Conservation (phyloP, 2,888 invertebrate species). For the Prosapia bicincta region DNA sequence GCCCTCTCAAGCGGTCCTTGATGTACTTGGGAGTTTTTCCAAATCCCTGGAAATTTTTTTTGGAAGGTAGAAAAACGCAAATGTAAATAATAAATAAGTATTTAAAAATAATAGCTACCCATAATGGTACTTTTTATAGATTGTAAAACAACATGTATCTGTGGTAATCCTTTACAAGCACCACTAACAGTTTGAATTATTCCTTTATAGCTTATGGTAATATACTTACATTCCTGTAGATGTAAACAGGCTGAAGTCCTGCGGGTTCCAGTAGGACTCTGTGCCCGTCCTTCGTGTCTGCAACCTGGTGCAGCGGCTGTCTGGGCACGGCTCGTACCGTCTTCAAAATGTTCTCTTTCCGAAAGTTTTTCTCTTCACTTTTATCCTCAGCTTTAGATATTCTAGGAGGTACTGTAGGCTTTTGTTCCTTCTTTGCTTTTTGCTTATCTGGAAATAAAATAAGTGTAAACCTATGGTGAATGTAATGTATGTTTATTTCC, state of each 20-base stretch:
- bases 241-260: constrained; percentile 63
- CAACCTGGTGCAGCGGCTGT: constrained; percentile 54
- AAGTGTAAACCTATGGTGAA: no score
- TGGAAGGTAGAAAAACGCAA: no score
- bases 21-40: constrained; percentile 43
- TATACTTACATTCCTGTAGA: constrained; percentile 54
- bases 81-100: no score
- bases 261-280: constrained; percentile 58
- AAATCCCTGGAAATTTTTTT: constrained; percentile 38
- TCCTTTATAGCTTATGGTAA: no score
- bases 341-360: constrained; percentile 58
- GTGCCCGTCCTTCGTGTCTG: constrained; percentile 62
- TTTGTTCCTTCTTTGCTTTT: constrained; percentile 27
- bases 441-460: constrained; percentile 22
- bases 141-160: no score
- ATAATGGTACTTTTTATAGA: no score
- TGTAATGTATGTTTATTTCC: no score
- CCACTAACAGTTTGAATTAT: no score
- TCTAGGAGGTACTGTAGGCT: constrained; percentile 37
- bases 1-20: constrained; percentile 43
- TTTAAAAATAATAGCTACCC: no score
- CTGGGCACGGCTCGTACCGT: constrained; percentile 54
- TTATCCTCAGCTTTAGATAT: constrained; percentile 32
- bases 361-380: constrained; percentile 50
- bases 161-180: no score